These are phyloP conservation scores for Ophion slaviceki DNA, from an alignment of 2,888 invertebrate species.

Conservation along the genomic window DNA sequence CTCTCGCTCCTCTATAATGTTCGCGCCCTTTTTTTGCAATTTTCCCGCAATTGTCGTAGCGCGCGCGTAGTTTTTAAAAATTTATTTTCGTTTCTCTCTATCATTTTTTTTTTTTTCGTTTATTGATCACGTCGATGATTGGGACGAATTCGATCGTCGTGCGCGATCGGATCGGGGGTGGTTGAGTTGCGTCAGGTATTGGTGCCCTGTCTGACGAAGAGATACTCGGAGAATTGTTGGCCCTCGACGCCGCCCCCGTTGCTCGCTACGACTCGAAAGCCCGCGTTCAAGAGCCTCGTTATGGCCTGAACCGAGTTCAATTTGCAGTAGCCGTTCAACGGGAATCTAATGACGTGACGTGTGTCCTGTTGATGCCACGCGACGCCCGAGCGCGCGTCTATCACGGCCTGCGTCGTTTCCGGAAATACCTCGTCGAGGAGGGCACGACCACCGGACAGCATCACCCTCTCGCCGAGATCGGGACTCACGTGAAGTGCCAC, in stretches of 20 bases:
- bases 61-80: too few species aligned
- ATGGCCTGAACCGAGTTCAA: slow-evolving; percentile 95
- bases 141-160: slow-evolving; percentile 49
- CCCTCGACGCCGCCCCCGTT: slow-evolving; percentile 95
- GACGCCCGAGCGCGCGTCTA: slow-evolving; percentile 91
- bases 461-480: slow-evolving; percentile 91
- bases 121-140: slow-evolving; percentile 35
- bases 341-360: slow-evolving; percentile 93
- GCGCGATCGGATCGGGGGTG: slow-evolving; percentile 31
- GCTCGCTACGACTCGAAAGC: slow-evolving; percentile 92
- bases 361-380: slow-evolving; percentile 93
- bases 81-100: neutral
- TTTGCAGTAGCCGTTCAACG: slow-evolving; percentile 95
- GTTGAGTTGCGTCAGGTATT: slow-evolving; percentile 75
- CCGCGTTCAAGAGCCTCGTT: slow-evolving; percentile 91
- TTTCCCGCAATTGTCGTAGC: neutral
- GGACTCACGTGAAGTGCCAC: slow-evolving; percentile 92
- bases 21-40: neutral
- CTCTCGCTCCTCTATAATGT: neutral
- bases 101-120: slow-evolving; percentile 10
- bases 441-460: slow-evolving; percentile 91
- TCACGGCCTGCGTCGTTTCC: slow-evolving; percentile 91
- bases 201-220: slow-evolving; percentile 88
- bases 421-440: slow-evolving; percentile 91
- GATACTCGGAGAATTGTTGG: slow-evolving; percentile 95